Base-by-base conservation (phyloP, 2,888 invertebrate genomes). In the Hyppa rectilinea region DNA sequence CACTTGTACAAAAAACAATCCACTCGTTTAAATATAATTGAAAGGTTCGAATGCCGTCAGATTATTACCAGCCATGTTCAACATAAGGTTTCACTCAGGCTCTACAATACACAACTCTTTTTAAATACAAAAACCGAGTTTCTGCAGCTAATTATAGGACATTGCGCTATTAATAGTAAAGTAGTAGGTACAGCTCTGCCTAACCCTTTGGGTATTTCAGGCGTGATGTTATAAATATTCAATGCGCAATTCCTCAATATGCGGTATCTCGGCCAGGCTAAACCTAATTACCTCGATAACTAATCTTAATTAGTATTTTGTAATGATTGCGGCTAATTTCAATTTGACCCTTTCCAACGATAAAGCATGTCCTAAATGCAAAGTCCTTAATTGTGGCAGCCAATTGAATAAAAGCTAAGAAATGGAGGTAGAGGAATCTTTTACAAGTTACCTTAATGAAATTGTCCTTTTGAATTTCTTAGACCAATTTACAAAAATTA, bases 161-260 rank as follows among this genome's bases (percentile, higher is more conserved):
- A n/a, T n/a, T n/a, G n/a, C n/a, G n/a, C n/a, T n/a, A n/a, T n/a
- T n/a, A n/a, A n/a, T n/a, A n/a, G n/a, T n/a, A n/a, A n/a, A n/a
- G n/a, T n/a, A n/a, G n/a, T n/a, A n/a, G n/a, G n/a, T n/a, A n/a
- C n/a, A n/a, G n/a, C n/a, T n/a, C n/a, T n/a, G n/a, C n/a, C n/a
- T n/a, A n/a, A n/a, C n/a, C n/a, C n/a, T n/a, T n/a, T n/a, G n/a
- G n/a, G n/a, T n/a, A n/a, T n/a, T n/a, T n/a, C n/a, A n/a, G n/a
- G n/a, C n/a, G n/a, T n/a, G n/a, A n/a, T n/a, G n/a, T n/a, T n/a
- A n/a, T n/a, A n/a, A n/a, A n/a, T n/a, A n/a, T n/a, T n/a, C n/a
- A 60, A 62, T 43, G 34, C 40, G 75, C 43, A 31, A 26, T 67
- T 52, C 4, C n/a, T 31, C 38, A 17, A 17, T 45, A 76, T 75